phyloP scores from a whole-genome alignment of 2,888 invertebrate genomes.

The Clostera curtula region DNA sequence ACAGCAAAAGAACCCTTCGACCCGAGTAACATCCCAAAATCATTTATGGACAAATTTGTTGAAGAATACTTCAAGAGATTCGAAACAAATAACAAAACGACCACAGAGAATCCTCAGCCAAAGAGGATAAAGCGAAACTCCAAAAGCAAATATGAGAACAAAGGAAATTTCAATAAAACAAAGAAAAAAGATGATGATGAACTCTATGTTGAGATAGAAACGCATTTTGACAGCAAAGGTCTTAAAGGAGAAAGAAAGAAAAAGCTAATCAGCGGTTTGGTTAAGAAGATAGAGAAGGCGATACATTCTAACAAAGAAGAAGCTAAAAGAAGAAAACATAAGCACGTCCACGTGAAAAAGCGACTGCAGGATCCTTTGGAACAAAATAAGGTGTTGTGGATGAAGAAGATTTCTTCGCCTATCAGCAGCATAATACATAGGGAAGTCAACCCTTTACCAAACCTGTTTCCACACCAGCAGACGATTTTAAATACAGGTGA shows the following conservation, averaged over 20 bases:
- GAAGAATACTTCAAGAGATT: slow-evolving; percentile 31
- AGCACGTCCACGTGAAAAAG: slow-evolving; percentile 41
- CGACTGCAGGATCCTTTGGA: slow-evolving; percentile 45
- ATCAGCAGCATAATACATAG: slow-evolving; percentile 27
- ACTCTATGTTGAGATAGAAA: slow-evolving; percentile 62
- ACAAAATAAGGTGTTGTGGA: slow-evolving; percentile 14
- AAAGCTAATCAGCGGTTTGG: slow-evolving; percentile 43
- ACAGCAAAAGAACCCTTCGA: not conserved
- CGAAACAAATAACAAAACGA: slow-evolving; percentile 9
- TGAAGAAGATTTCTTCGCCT: slow-evolving; percentile 24
- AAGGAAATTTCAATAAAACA: slow-evolving; percentile 9
- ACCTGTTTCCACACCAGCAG: slow-evolving; percentile 21
- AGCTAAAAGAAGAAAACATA: slow-evolving; percentile 24
- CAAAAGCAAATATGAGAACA: slow-evolving; percentile 33
- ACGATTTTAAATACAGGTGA: slow-evolving; percentile 13
- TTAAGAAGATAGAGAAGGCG: slow-evolving; percentile 58
- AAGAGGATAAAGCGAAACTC: slow-evolving; percentile 48
- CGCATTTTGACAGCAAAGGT: slow-evolving; percentile 57
- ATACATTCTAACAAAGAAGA: slow-evolving; percentile 34
- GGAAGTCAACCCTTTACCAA: slow-evolving; percentile 42
- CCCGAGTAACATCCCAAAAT: slow-evolving; percentile 14
- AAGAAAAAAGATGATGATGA: slow-evolving; percentile 41
- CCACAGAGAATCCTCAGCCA: slow-evolving; percentile 11
- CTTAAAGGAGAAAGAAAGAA: slow-evolving; percentile 52
- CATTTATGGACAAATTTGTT: slow-evolving; percentile 29